These are phyloP conservation scores for Nomada ferruginata DNA, from an alignment of 2,888 invertebrate species.

Conservation along the genomic window DNA sequence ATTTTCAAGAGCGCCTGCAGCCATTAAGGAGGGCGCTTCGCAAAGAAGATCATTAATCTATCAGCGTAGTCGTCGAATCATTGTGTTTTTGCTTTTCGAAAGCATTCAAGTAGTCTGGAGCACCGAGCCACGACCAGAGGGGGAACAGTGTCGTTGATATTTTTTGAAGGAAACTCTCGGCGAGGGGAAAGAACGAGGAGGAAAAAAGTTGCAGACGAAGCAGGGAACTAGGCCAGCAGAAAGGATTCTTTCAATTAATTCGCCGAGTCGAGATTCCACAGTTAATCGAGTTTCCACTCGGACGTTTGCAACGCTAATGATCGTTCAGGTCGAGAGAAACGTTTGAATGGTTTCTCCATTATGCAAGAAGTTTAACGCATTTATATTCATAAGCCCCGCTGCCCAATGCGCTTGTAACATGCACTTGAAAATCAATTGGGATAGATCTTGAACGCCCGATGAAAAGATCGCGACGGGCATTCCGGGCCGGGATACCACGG, in stretches of 20 bases:
- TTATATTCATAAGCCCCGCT: constrained; percentile 75
- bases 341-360: constrained; percentile 69
- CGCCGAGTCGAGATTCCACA: constrained; percentile 61
- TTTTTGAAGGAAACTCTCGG: constrained; percentile 11
- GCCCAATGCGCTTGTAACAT: constrained; percentile 40
- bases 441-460: constrained; percentile 27
- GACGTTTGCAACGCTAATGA: constrained; percentile 69
- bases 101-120: not conserved
- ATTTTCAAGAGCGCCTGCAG: not conserved
- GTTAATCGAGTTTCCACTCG: constrained; percentile 68
- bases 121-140: constrained; percentile 1
- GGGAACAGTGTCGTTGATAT: constrained; percentile 27
- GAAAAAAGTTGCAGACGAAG: not conserved
- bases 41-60: constrained; percentile 35
- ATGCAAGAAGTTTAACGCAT: constrained; percentile 77
- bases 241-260: constrained; percentile 75
- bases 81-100: constrained; percentile 9
- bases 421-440: constrained; percentile 44
- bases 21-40: constrained; percentile 4
- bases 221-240: constrained; percentile 26
- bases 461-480: not conserved
- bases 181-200: not conserved
- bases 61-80: not conserved
- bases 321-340: constrained; percentile 59
- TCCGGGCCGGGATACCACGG: not conserved